Base-by-base conservation (phyloP, 2,888 invertebrate species). In the Sinopyrophorus schimmeli region DNA sequence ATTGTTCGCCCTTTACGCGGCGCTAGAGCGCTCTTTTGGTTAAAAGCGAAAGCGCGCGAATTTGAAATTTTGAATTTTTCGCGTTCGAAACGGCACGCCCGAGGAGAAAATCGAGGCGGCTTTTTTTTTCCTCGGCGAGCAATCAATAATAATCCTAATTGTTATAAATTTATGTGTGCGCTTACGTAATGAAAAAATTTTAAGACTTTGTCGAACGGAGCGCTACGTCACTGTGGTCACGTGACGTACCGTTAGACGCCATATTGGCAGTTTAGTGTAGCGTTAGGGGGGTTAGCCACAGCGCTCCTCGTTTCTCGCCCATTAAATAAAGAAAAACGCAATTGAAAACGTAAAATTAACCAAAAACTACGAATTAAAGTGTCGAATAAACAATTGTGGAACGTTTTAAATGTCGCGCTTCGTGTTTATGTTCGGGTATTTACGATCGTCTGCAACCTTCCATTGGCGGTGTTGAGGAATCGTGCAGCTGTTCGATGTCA, bases 201-300 rank as follows among this genome's bases (percentile, higher is more conserved):
- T 59, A 64, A 68, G 69, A 69, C 68, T 68, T 65, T 62, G 67
- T 63, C 66, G 67, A 65, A 65, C 63, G 63, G 71, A 68, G 67
- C 61, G 57, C 68, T 70, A 74, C 74, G 74, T 75, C 75, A 76
- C 75, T 73, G 70, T 66, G 74, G 67, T 78, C 78, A 78, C 78
- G 78, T 79, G 78, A 79, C 75, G 71, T 68, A 70, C 72, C 73
- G 76, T 74, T 74, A 73, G 73, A 75, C 78, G 79, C 79, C 79
- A 79, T 79, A 77, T 79, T 78, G 76, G 76, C 75, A 76, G 75
- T 75, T 76, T 71, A 72, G 74, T 74, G 72, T 69, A 68, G 70
- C 66, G 69, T 69, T 69, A 71, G 73, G 75, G n/a, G n/a, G 75
- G 76, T 74, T 73, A 72, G 74, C 71, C 72, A 73, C 73, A 74